phyloP scores from a whole-genome alignment of 1,140 invertebrate genomes.

The Diorhabda carinulata region DNA sequence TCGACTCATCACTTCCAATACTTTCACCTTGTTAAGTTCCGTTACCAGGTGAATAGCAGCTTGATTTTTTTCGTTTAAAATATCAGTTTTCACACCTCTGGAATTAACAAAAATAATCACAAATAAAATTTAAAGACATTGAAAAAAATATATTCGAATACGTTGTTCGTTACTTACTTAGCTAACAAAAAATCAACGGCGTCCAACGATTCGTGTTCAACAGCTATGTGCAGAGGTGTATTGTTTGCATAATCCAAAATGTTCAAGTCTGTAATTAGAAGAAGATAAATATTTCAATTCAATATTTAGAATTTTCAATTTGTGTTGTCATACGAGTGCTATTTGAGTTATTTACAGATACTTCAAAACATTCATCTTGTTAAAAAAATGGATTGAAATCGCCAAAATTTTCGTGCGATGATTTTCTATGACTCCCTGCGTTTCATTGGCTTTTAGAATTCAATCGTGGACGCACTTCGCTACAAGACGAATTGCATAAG shows the following conservation, averaged over 20 bases:
- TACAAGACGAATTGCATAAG: no score
- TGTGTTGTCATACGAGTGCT: no score
- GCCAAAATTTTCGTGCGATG: no score
- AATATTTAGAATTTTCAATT: no score
- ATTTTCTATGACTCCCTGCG: no score
- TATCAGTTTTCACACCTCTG: slow-evolving; percentile 64
- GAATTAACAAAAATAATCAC: not conserved
- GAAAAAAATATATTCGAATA: no score
- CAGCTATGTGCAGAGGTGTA: slow-evolving; percentile 77
- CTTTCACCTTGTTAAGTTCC: slow-evolving; percentile 67
- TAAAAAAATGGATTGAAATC: no score
- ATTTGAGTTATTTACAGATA: no score
- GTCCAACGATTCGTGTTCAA: slow-evolving; percentile 66
- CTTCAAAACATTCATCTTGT: no score
- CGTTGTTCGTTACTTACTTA: slow-evolving; percentile 55
- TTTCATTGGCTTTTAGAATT: no score
- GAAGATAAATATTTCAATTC: slow-evolving; percentile 8
- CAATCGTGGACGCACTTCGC: no score
- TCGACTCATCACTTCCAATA: slow-evolving; percentile 63
- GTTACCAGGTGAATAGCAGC: slow-evolving; percentile 75
- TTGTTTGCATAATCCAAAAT: slow-evolving; percentile 70
- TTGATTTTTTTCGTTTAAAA: slow-evolving; percentile 72
- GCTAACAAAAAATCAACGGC: slow-evolving; percentile 65
- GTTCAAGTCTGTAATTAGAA: slow-evolving; percentile 65
- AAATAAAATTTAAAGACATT: no score